Percentiles rank a stretch among this genome's conserved stretches.
Evolutionary conservation across 2,113 vertebrate species (phyloP).

Genomic region (Hemichromis elongatus): DNA sequence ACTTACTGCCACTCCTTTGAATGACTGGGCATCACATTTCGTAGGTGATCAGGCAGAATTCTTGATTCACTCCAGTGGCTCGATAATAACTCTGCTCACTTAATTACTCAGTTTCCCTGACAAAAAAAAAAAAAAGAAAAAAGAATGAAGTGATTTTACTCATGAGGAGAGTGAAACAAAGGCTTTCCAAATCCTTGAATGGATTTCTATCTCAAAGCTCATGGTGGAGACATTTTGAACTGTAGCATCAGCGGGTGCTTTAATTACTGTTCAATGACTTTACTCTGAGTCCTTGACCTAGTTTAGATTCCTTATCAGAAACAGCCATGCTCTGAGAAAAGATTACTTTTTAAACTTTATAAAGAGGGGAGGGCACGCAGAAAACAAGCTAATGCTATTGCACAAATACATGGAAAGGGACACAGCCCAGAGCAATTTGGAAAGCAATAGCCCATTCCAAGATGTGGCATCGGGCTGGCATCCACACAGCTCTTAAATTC

Average conservation of each 20-base stretch:
- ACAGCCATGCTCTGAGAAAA: conserved; percentile 62
- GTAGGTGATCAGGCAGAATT: conserved; percentile 35
- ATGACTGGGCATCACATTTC: not conserved
- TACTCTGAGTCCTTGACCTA: conserved; percentile 75
- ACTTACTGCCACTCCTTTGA: not conserved
- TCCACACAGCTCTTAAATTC: conserved; percentile 73
- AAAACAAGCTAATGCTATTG: conserved; percentile 66
- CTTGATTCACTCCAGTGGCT: conserved; percentile 21
- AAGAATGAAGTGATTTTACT: conserved; percentile 64
- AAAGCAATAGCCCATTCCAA: conserved; percentile 86
- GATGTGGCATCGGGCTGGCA: conserved; percentile 81
- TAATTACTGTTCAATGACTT: conserved; percentile 75
- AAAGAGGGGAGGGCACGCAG: conserved; percentile 35
- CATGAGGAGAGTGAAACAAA: conserved; percentile 70
- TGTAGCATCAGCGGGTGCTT: conserved; percentile 49
- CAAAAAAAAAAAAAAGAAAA: conserved; percentile 47
- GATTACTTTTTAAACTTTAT: conserved; percentile 75
- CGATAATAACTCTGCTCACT: conserved; percentile 60
- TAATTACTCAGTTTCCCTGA: conserved; percentile 68
- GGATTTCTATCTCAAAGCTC: conserved; percentile 72
- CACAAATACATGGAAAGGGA: conserved; percentile 70
- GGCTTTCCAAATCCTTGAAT: conserved; percentile 70
- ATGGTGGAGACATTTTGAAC: conserved; percentile 56
- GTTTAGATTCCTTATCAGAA: conserved; percentile 76
- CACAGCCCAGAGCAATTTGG: conserved; percentile 73